Evolutionary conservation across 2,797 vertebrate species (phyloP).

Genomic region (Pseudochromis fuscus): DNA sequence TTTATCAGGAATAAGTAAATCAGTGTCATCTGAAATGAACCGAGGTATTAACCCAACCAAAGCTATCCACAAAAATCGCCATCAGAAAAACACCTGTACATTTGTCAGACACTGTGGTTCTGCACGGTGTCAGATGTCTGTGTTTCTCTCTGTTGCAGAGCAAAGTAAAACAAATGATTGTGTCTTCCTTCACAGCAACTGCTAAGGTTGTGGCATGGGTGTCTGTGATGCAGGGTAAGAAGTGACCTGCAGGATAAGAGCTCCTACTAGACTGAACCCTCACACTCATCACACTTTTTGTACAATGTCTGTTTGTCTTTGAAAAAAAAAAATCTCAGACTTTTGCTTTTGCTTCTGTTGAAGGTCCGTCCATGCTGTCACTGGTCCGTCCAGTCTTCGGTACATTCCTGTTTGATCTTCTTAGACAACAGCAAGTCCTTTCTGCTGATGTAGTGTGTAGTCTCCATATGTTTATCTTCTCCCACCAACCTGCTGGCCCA

Average conservation of each 20-base stretch:
- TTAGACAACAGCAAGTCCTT: slow-evolving; percentile 31
- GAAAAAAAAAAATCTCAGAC: slow-evolving; percentile 10
- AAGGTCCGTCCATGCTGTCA: slow-evolving; percentile 69
- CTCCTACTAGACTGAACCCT: neutral
- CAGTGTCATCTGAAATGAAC: neutral
- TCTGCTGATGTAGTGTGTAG: slow-evolving; percentile 41
- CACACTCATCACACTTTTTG: neutral
- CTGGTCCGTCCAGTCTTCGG: slow-evolving; percentile 67
- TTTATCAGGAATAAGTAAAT: neutral
- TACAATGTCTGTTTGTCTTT: neutral
- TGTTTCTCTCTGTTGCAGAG: too few relatives aligned
- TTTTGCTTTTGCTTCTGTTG: slow-evolving; percentile 46
- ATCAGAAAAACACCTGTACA: neutral
- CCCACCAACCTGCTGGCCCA: slow-evolving; percentile 33
- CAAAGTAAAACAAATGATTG: slow-evolving; percentile 29
- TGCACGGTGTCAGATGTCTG: too few relatives aligned
- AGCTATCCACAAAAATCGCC: neutral
- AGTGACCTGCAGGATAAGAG: neutral
- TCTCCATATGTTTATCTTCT: slow-evolving; percentile 23
- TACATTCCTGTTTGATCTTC: slow-evolving; percentile 58
- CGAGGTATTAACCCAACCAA: too few relatives aligned
- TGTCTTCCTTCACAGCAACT: slow-evolving; percentile 70
- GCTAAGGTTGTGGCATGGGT: slow-evolving; percentile 76
- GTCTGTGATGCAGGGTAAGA: slow-evolving; percentile 78
- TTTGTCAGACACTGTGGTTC: neutral